Conservation (phyloP, 2,888 invertebrate genomes). For the Erannis defoliaria region DNA sequence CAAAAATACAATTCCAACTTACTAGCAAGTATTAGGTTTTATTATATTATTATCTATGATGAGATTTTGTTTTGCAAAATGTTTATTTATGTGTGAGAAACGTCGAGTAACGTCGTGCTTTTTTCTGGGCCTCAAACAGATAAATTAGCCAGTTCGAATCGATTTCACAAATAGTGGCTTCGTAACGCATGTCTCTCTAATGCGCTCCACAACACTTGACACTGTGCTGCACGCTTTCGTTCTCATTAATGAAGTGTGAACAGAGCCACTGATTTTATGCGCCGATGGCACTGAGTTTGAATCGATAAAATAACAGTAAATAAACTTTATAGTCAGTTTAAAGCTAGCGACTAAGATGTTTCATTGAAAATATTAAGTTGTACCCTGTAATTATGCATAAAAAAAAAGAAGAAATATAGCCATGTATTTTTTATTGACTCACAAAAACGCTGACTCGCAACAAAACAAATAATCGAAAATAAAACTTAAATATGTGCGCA, state of each 20-base stretch:
- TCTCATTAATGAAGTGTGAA: conserved; percentile 64
- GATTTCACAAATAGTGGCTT: conserved; percentile 51
- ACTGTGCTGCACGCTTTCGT: conserved; percentile 68
- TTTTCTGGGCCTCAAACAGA: conserved; percentile 18
- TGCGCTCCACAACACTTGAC: conserved; percentile 53
- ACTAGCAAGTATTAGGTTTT: too few species aligned
- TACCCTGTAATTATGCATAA: too few species aligned
- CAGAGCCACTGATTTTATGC: conserved; percentile 63
- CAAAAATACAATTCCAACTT: too few species aligned
- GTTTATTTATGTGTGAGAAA: too few species aligned
- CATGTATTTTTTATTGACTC: too few species aligned
- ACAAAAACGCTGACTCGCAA: too few species aligned
- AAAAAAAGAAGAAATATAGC: too few species aligned
- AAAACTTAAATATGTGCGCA: too few species aligned
- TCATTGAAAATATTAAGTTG: too few species aligned
- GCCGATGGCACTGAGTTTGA: conserved; percentile 3
- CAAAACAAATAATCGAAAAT: too few species aligned
- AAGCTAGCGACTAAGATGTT: not conserved
- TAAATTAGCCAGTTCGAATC: conserved; percentile 36
- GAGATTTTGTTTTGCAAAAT: too few species aligned
- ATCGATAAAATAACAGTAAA: conserved; percentile 12
- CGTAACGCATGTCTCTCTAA: conserved; percentile 50
- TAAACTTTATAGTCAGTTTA: not conserved
- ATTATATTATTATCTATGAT: too few species aligned
- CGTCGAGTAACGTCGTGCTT: not conserved